phyloP scores from a whole-genome alignment of 2,888 invertebrate species.

The Dynastes maya region DNA sequence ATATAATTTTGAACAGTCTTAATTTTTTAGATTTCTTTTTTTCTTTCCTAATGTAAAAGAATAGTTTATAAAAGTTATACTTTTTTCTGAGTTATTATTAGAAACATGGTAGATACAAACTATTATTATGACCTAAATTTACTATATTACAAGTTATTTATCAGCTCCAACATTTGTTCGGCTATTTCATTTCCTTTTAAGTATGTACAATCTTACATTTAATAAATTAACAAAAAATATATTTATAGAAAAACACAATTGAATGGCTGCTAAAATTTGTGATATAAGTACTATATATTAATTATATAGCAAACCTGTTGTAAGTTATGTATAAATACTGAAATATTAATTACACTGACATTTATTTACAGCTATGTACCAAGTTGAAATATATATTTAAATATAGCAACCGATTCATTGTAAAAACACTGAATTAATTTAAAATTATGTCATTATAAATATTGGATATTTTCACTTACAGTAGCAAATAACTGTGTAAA shows the following conservation, averaged over 20 bases:
- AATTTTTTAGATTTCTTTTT: slow-evolving; percentile 60
- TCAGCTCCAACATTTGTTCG: slow-evolving; percentile 52
- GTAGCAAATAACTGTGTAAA: slow-evolving; percentile 1
- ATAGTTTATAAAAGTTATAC: slow-evolving; percentile 65
- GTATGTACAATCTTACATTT: slow-evolving; percentile 53
- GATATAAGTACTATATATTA: slow-evolving; percentile 51
- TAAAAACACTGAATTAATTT: slow-evolving; percentile 29
- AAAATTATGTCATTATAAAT: slow-evolving; percentile 15
- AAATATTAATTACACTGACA: slow-evolving; percentile 48
- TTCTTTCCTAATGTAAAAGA: slow-evolving; percentile 65
- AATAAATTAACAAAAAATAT: slow-evolving; percentile 51
- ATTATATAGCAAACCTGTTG: slow-evolving; percentile 52
- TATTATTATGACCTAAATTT: slow-evolving; percentile 62
- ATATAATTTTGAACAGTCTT: slow-evolving; percentile 67
- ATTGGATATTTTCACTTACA: slow-evolving; percentile 5
- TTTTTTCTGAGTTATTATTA: slow-evolving; percentile 59
- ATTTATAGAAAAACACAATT: slow-evolving; percentile 38
- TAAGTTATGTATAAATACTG: slow-evolving; percentile 48
- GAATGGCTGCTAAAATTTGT: slow-evolving; percentile 57
- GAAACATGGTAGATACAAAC: slow-evolving; percentile 65
- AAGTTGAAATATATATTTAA: slow-evolving; percentile 27
- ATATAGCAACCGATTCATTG: slow-evolving; percentile 48
- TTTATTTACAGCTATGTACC: slow-evolving; percentile 45
- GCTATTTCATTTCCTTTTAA: slow-evolving; percentile 44
- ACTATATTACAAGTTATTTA: slow-evolving; percentile 55